Base-by-base conservation (phyloP, 64 coral and sea anemone genomes). In the Stylophora pistillata region DNA sequence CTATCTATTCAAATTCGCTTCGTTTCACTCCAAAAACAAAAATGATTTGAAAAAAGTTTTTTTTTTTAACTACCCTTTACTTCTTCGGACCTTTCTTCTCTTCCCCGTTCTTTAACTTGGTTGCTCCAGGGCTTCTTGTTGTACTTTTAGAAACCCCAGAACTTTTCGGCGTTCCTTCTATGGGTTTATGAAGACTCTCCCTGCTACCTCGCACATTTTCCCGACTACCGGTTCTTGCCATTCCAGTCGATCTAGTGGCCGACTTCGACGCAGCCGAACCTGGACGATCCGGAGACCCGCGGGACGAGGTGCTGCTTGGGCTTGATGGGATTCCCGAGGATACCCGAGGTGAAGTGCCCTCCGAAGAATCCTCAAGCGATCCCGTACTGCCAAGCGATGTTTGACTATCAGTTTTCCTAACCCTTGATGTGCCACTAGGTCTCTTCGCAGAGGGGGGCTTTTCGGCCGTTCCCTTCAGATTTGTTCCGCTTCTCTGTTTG, bases 311-410 rank as follows among this genome's bases (percentile, higher is more conserved):
- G 41, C 30, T 34, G 41, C 73, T 33, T 71, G 63, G 64, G 13
- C 75, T 78, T 13, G 59, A 65, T 52, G 79, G 58, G 56, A 82
- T 82, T 61, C 79, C 79, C 60, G 79, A 82, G 4, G 79, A 84
- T 21, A 54, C 62, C 21, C 81, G 61, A 81, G 86, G 72, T n/a
- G 78, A 68, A 33, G 87, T 79, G n/a, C 64, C 81, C 73, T 78
- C 87, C 47, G 53, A 76, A 4, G 75, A 34, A 65, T 92, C 88
- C 55, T 92, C 83, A 31, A 87, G 81, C 13, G 91, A 86, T 25
- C 92, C 95, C 25, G 92, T 92, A 72, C 95, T 97, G 4, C 91
- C 95, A 37, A 97, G 57, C 0, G 95, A 97, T 6, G 82, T 87
- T 59, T 97, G 95, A 61, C 95, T 97, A 23, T 84, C 76, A 9